Evolutionary conservation across 2,888 invertebrate species (phyloP).

Genomic region (Altica lythri): DNA sequence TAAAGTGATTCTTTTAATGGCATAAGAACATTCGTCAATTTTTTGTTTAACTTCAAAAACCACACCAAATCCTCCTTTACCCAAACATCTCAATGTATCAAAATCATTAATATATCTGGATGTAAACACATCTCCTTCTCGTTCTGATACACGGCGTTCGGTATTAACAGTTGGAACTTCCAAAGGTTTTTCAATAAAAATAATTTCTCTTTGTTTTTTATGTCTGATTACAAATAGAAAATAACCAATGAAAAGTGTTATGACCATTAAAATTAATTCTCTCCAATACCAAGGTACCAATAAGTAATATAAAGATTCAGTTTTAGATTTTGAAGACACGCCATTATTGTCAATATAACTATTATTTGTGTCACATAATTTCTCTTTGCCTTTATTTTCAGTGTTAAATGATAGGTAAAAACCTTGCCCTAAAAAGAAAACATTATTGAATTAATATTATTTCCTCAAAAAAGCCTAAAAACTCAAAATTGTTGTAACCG

Average conservation of each 20-base stretch:
- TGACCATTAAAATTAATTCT: conserved; percentile 36
- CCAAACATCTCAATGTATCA: conserved; percentile 77
- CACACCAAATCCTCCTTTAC: conserved; percentile 93
- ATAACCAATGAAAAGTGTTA: conserved; percentile 33
- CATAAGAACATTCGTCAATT: conserved; percentile 92
- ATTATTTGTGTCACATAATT: conserved; percentile 43
- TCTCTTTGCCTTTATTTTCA: conserved; percentile 43
- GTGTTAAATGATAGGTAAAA: conserved; percentile 73
- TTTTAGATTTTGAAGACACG: conserved; percentile 4
- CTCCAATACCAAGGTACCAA: conserved; percentile 35
- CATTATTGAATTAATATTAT: neutral
- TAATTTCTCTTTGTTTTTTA: conserved; percentile 36
- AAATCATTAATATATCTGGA: conserved; percentile 85
- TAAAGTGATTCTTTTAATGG: conserved; percentile 90
- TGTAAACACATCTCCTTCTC: conserved; percentile 52
- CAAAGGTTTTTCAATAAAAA: conserved; percentile 42
- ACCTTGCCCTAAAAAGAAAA: conserved; percentile 66
- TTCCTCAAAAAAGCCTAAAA: neutral
- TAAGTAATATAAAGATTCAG: conserved; percentile 21
- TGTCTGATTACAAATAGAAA: conserved; percentile 33
- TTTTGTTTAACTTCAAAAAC: conserved; percentile 95
- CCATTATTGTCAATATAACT: conserved; percentile 10
- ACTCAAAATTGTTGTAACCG: neutral
- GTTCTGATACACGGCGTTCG: conserved; percentile 44
- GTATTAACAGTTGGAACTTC: conserved; percentile 26